Conservation (phyloP, 2,888 invertebrate genomes). For the Holacanthella duospinosa region DNA sequence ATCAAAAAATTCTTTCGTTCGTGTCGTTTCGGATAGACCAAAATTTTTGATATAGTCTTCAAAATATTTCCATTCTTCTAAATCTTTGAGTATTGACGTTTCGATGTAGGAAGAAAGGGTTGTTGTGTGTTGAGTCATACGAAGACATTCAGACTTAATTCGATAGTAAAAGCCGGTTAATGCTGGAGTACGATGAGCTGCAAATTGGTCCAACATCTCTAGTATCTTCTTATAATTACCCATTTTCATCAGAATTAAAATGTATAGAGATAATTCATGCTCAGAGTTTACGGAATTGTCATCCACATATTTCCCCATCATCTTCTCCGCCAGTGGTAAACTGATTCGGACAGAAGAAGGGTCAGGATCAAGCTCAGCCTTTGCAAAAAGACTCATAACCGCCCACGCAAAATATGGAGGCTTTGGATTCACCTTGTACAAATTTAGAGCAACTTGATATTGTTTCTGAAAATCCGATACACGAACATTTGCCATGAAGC, state of each 20-base stretch:
- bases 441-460: conserved; percentile 74
- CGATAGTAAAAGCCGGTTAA: conserved; percentile 19
- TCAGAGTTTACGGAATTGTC: conserved; percentile 76
- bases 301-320: conserved; percentile 74
- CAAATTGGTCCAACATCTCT: conserved; percentile 64
- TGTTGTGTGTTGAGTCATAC: conserved; percentile 14
- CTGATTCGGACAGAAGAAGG: conserved; percentile 54
- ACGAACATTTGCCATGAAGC: conserved; percentile 92
- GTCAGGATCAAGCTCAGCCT: conserved; percentile 31
- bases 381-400: conserved; percentile 77
- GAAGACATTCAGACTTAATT: conserved; percentile 18
- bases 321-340: conserved; percentile 78
- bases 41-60: conserved; percentile 20
- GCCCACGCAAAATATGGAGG: conserved; percentile 98
- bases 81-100: neutral
- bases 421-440: conserved; percentile 84
- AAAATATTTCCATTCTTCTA: conserved; percentile 17
- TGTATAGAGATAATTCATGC: conserved; percentile 81
- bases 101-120: conserved; percentile 17
- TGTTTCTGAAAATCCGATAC: conserved; percentile 80
- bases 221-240: conserved; percentile 72
- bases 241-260: conserved; percentile 64
- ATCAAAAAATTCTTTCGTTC: conserved; percentile 5
- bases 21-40: conserved; percentile 15
- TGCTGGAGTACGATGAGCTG: conserved; percentile 42